phyloP scores from a whole-genome alignment of 2,113 vertebrate species.

The Polyodon spathula region DNA sequence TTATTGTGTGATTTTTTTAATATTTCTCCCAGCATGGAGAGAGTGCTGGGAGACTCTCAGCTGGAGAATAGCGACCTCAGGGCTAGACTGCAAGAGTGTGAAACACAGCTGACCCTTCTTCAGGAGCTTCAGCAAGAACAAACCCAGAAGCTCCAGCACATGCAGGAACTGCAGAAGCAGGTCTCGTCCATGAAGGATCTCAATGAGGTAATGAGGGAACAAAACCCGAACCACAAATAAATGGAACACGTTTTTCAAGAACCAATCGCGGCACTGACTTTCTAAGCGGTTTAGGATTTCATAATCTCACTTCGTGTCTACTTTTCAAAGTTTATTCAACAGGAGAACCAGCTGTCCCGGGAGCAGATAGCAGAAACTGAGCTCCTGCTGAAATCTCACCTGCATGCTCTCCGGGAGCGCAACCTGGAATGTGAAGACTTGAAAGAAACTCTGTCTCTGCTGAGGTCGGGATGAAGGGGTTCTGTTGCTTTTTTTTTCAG shows the following conservation, averaged over 20 bases:
- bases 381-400: slow-evolving; percentile 45
- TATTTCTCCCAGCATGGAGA: slow-evolving; percentile 35
- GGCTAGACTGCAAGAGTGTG: slow-evolving; percentile 30
- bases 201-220: slow-evolving; percentile 71
- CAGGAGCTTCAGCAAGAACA: slow-evolving; percentile 41
- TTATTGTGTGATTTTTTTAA: background rate
- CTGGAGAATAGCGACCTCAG: slow-evolving; percentile 29
- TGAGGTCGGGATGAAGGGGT: slow-evolving; percentile 66
- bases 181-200: slow-evolving; percentile 51
- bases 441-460: slow-evolving; percentile 45
- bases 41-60: slow-evolving; percentile 32
- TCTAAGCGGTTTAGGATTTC: background rate
- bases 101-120: slow-evolving; percentile 32
- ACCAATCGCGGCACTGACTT: background rate
- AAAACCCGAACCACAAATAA: no score
- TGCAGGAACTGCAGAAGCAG: slow-evolving; percentile 48
- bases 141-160: slow-evolving; percentile 40
- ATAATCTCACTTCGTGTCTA: background rate
- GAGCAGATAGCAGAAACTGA: slow-evolving; percentile 73
- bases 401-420: slow-evolving; percentile 58
- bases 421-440: slow-evolving; percentile 70
- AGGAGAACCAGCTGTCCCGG: slow-evolving; percentile 67
- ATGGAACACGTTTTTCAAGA: no score
- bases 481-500: background rate
- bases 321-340: slow-evolving; percentile 70